phyloP scores from a whole-genome alignment of 2,888 invertebrate species.

The Cynaeus angustus region DNA sequence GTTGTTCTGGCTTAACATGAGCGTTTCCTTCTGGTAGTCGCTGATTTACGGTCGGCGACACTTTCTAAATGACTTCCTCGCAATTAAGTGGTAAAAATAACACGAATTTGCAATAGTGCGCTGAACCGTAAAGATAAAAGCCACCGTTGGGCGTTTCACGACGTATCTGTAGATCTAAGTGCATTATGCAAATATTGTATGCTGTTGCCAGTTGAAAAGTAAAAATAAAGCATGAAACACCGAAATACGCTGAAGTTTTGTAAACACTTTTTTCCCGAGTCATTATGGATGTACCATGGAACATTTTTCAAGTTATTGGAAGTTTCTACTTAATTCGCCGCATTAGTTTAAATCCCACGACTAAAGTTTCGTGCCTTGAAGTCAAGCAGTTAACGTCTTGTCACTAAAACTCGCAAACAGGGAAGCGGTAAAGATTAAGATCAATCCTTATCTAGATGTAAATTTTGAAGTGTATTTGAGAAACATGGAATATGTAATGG shows the following conservation, averaged over 20 bases:
- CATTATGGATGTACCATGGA: not conserved
- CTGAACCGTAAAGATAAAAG: constrained; percentile 6
- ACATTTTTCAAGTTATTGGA: constrained; percentile 7
- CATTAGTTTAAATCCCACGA: constrained; percentile 24
- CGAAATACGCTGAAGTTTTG: not conserved
- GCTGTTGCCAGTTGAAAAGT: too few species aligned
- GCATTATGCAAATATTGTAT: not conserved
- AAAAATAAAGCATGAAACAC: too few species aligned
- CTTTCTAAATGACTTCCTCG: constrained; percentile 22
- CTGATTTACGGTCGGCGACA: constrained; percentile 35
- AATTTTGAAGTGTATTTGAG: constrained; percentile 29
- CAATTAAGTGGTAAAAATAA: constrained; percentile 31
- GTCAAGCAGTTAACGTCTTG: constrained; percentile 33
- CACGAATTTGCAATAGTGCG: constrained; percentile 1
- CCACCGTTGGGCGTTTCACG: not conserved
- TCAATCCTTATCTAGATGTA: constrained; percentile 35
- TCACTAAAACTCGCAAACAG: constrained; percentile 33
- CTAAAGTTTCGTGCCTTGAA: constrained; percentile 25
- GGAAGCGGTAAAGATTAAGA: constrained; percentile 32
- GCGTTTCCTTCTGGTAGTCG: constrained; percentile 26
- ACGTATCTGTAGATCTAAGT: not conserved
- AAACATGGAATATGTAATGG: constrained; percentile 36
- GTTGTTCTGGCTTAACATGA: constrained; percentile 32
- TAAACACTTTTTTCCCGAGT: constrained; percentile 4
- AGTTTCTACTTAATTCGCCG: constrained; percentile 26